Percentiles rank a stretch among this genome's conserved stretches.
Conservation (phyloP, 2,888 invertebrate species). For the Synanthedon myopaeformis region DNA sequence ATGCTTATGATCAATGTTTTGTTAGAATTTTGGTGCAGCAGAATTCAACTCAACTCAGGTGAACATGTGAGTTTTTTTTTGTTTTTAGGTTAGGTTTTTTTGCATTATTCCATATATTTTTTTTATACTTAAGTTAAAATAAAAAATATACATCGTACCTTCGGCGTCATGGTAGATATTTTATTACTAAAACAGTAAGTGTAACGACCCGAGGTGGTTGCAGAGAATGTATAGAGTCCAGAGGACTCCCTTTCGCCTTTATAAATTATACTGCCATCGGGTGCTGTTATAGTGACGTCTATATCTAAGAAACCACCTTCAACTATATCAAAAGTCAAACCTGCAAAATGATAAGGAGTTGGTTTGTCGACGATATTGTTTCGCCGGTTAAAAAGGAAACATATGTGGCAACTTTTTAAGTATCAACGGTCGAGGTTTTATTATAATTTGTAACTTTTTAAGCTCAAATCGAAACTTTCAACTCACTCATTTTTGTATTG, state of each 20-base stretch:
- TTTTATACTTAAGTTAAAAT: background rate
- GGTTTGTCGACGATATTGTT: background rate
- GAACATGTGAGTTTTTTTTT: no score
- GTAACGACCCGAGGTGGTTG: slow-evolving; percentile 89
- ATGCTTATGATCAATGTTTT: no score
- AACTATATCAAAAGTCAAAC: slow-evolving; percentile 97
- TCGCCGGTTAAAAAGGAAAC: no score
- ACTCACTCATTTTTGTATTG: slow-evolving; percentile 94
- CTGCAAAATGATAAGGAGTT: slow-evolving; percentile 53
- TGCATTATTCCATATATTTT: no score
- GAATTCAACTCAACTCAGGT: background rate
- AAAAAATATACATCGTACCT: slow-evolving; percentile 47
- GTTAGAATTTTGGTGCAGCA: no score
- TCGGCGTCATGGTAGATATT: slow-evolving; percentile 99
- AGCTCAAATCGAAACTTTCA: background rate
- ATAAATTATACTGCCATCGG: slow-evolving; percentile 90
- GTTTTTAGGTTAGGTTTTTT: no score
- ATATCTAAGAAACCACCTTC: slow-evolving; percentile 99
- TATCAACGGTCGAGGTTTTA: background rate
- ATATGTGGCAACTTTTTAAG: background rate
- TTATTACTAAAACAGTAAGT: slow-evolving; percentile 98
- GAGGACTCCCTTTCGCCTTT: slow-evolving; percentile 94
- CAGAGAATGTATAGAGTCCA: slow-evolving; percentile 97
- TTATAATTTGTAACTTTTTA: background rate
- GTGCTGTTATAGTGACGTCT: slow-evolving; percentile 94